Conservation (phyloP, 2,797 vertebrate genomes). For the Anguilla megastoma region DNA sequence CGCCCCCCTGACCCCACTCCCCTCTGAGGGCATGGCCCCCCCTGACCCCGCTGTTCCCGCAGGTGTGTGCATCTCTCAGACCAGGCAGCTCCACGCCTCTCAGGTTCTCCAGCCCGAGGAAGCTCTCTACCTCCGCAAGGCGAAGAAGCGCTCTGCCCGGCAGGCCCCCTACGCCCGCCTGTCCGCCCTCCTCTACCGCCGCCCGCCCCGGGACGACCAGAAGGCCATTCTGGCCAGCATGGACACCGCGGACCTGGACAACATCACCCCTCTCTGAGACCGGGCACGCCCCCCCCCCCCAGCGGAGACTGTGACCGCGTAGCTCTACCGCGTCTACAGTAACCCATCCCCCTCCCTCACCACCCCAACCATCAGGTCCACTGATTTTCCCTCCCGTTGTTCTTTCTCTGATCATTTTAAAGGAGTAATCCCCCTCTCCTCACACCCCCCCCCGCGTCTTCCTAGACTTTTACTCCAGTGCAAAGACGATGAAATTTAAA, state of each 20-base stretch:
- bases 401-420: background rate
- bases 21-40: background rate
- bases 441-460: background rate
- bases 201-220: conserved; percentile 89
- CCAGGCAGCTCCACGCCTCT: conserved; percentile 89
- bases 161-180: conserved; percentile 89
- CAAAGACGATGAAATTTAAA: background rate
- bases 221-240: conserved; percentile 91
- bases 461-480: conserved; percentile 22
- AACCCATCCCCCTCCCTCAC: background rate
- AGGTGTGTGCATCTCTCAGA: conserved; percentile 96
- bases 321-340: background rate
- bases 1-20: background rate
- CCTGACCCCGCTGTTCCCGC: conserved; percentile 31
- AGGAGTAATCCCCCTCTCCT: background rate
- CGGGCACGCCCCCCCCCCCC: background rate
- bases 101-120: conserved; percentile 86
- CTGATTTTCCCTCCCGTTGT: background rate
- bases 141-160: conserved; percentile 88
- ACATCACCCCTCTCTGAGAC: conserved; percentile 79
- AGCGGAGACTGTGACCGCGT: background rate
- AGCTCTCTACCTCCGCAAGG: conserved; percentile 87
- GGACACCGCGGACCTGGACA: conserved; percentile 83
- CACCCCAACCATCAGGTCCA: background rate
- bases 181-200: conserved; percentile 86